Percentiles rank a stretch among this genome's conserved stretches.
Conservation (phyloP, 2,113 vertebrate species). For the Diadophis punctatus region DNA sequence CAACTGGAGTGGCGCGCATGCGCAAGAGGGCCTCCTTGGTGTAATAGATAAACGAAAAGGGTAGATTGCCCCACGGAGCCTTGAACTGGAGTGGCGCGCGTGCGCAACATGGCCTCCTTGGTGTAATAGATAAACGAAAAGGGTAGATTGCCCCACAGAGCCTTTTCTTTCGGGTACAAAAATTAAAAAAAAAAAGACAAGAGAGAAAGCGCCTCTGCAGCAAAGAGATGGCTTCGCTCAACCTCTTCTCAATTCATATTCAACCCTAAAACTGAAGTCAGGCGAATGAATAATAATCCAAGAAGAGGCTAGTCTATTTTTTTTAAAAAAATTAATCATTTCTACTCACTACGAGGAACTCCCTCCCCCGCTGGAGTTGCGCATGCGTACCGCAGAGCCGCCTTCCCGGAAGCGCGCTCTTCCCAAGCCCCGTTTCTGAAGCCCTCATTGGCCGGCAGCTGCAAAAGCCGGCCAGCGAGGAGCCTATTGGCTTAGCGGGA, state of each 20-base stretch:
- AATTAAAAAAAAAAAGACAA: background rate
- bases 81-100: background rate
- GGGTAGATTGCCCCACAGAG: rapidly evolving
- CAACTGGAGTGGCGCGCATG: no score
- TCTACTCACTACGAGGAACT: background rate
- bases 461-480: no score
- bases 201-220: background rate
- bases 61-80: rapidly evolving
- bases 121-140: background rate
- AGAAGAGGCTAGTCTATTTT: background rate
- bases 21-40: no score
- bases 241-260: background rate
- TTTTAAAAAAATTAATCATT: background rate
- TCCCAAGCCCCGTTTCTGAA: background rate
- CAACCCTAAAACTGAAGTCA: background rate
- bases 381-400: background rate
- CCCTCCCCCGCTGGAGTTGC: background rate
- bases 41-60: background rate
- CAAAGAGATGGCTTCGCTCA: background rate
- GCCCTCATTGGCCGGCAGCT: background rate
- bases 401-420: background rate
- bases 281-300: background rate
- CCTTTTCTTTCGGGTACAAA: background rate
- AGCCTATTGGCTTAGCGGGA: background rate
- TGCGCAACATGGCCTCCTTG: background rate